Evolutionary conservation across 2,888 invertebrate species (phyloP).

Genomic region (Linnaemya vulpina): DNA sequence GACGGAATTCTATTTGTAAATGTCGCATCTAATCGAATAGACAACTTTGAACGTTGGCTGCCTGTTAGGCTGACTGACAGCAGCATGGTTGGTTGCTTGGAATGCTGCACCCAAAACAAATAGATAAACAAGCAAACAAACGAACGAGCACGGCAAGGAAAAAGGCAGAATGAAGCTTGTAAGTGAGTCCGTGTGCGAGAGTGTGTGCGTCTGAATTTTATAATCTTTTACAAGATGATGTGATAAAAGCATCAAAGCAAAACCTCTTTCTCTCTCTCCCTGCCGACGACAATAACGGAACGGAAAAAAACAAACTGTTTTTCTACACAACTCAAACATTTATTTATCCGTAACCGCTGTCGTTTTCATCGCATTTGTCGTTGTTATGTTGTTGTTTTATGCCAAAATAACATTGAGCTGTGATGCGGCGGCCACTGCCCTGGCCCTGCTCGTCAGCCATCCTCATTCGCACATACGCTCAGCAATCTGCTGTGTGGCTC

Average conservation of each 20-base stretch:
- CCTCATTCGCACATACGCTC: slow-evolving; percentile 1
- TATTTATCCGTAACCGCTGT: slow-evolving; percentile 83
- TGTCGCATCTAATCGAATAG: slow-evolving; percentile 75
- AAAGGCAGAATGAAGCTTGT: slow-evolving; percentile 31
- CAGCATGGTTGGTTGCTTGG: slow-evolving; percentile 30
- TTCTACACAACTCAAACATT: slow-evolving; percentile 84
- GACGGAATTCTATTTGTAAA: slow-evolving; percentile 82
- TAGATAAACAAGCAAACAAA: slow-evolving; percentile 40
- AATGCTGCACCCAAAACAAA: slow-evolving; percentile 63
- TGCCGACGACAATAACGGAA: slow-evolving; percentile 53
- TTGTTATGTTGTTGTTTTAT: slow-evolving; percentile 74
- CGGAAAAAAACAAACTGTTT: slow-evolving; percentile 70
- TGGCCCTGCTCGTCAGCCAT: slow-evolving; percentile 42
- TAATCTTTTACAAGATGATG: slow-evolving; percentile 33
- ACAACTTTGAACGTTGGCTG: slow-evolving; percentile 52
- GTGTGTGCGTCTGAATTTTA: slow-evolving; percentile 20
- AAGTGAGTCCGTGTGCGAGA: neutral
- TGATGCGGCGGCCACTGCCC: slow-evolving; percentile 70
- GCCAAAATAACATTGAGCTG: slow-evolving; percentile 71
- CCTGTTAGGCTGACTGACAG: slow-evolving; percentile 43
- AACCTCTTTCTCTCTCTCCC: slow-evolving; percentile 82
- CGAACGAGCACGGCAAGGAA: slow-evolving; percentile 30
- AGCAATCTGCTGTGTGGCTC: neutral
- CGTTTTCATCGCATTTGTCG: slow-evolving; percentile 78
- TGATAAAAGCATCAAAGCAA: slow-evolving; percentile 71